A percentile compares a stretch with the other conserved stretches of the same genome.
Evolutionary conservation across 53 echinoderm and acorn worm species (phyloP).

Genomic region (Echinometra lucunter): DNA sequence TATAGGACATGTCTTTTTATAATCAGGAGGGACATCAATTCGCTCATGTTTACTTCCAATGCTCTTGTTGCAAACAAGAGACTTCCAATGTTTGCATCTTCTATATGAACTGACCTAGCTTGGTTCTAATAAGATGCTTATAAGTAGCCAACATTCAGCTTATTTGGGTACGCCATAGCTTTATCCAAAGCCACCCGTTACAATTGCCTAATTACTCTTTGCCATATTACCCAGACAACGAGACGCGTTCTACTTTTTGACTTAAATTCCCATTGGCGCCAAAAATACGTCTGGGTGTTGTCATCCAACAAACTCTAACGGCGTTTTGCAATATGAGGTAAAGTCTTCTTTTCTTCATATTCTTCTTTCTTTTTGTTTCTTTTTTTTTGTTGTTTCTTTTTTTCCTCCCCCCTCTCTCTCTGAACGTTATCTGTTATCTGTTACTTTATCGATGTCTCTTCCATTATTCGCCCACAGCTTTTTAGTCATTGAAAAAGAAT

Average conservation of each 20-base stretch:
- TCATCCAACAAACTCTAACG: neutral
- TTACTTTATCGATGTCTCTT: neutral
- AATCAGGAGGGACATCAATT: neutral
- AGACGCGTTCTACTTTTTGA: slow-evolving; percentile 36
- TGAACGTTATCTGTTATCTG: neutral
- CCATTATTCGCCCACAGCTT: neutral
- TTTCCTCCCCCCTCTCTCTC: neutral
- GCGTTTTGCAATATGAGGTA: slow-evolving; percentile 14
- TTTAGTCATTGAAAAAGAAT: neutral
- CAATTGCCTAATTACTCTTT: slow-evolving; percentile 48
- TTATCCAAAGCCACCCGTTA: slow-evolving; percentile 22
- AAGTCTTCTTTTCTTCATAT: neutral
- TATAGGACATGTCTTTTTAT: neutral
- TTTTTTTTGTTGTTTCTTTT: neutral
- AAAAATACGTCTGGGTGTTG: neutral
- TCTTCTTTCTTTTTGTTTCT: neutral
- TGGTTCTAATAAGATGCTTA: neutral
- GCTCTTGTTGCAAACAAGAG: neutral
- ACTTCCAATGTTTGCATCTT: neutral
- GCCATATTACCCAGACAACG: slow-evolving; percentile 20
- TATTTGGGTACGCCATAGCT: neutral
- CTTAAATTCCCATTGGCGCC: slow-evolving; percentile 25
- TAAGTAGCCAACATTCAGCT: neutral
- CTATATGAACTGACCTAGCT: neutral
- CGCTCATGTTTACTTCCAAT: neutral